phyloP scores from a whole-genome alignment of 2,888 invertebrate genomes.

The Cataglyphis cursor region DNA sequence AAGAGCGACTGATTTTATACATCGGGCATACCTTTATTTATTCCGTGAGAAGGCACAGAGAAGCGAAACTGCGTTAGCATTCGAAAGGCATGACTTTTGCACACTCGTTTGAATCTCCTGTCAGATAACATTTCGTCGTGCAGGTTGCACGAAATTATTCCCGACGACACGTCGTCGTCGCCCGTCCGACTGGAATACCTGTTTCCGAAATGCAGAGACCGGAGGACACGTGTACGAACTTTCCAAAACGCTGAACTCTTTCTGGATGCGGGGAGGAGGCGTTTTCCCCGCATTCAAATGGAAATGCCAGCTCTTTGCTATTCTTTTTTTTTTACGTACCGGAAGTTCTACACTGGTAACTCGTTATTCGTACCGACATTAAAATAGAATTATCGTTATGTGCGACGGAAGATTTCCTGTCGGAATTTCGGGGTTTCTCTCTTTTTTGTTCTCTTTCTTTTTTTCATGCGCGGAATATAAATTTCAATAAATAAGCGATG shows the following conservation, averaged over 20 bases:
- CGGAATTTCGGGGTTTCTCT: background rate
- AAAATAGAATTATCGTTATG: slow-evolving; percentile 41
- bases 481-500: slow-evolving; percentile 27
- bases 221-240: slow-evolving; percentile 54
- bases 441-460: background rate
- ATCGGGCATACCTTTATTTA: slow-evolving; percentile 72
- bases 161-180: background rate
- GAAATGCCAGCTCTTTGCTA: slow-evolving; percentile 33
- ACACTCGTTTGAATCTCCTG: slow-evolving; percentile 13
- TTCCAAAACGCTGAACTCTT: slow-evolving; percentile 34
- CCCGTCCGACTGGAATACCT: slow-evolving; percentile 43
- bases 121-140: slow-evolving; percentile 54
- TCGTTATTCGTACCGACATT: slow-evolving; percentile 26
- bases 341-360: slow-evolving; percentile 13
- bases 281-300: slow-evolving; percentile 32
- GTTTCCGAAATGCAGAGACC: slow-evolving; percentile 51
- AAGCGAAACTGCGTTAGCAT: slow-evolving; percentile 71
- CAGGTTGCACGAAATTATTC: slow-evolving; percentile 63
- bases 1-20: slow-evolving; percentile 44
- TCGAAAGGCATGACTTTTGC: slow-evolving; percentile 63
- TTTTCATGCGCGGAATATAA: background rate
- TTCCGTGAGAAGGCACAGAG: slow-evolving; percentile 70
- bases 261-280: background rate
- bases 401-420: background rate
- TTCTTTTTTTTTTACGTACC: slow-evolving; percentile 13